phyloP scores from a whole-genome alignment of 2,888 invertebrate genomes.

The Morpho helenor region DNA sequence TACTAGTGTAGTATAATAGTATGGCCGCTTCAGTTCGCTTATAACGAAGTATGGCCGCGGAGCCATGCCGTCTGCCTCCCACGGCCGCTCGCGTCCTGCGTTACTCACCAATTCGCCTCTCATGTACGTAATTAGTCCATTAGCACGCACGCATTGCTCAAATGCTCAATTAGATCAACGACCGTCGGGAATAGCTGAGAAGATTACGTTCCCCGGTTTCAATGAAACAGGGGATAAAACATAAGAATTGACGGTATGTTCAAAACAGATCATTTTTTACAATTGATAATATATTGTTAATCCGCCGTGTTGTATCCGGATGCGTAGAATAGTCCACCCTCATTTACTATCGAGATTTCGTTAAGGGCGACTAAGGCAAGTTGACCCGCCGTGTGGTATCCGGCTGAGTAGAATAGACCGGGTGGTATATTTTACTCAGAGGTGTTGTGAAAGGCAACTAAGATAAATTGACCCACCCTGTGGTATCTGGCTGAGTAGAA shows the following conservation, averaged over 20 bases:
- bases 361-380: no score
- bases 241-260: constrained; percentile 19
- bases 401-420: no score
- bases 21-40: constrained; percentile 1
- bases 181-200: constrained; percentile 61
- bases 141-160: constrained; percentile 75
- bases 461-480: no score
- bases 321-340: no score
- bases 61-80: constrained; percentile 77
- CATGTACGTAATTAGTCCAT: constrained; percentile 74
- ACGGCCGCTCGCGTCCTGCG: constrained; percentile 64
- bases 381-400: no score
- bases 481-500: no score
- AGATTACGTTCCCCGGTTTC: constrained; percentile 59
- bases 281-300: no score
- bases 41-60: constrained; percentile 34
- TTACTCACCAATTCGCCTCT: constrained; percentile 72
- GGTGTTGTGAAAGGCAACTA: no score
- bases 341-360: no score
- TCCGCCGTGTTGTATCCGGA: no score
- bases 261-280: no score
- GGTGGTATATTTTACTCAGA: no score
- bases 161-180: constrained; percentile 74
- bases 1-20: neutral
- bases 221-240: constrained; percentile 50